Base-by-base conservation (phyloP, 2,888 invertebrate genomes). In the Apodemia duryi region DNA sequence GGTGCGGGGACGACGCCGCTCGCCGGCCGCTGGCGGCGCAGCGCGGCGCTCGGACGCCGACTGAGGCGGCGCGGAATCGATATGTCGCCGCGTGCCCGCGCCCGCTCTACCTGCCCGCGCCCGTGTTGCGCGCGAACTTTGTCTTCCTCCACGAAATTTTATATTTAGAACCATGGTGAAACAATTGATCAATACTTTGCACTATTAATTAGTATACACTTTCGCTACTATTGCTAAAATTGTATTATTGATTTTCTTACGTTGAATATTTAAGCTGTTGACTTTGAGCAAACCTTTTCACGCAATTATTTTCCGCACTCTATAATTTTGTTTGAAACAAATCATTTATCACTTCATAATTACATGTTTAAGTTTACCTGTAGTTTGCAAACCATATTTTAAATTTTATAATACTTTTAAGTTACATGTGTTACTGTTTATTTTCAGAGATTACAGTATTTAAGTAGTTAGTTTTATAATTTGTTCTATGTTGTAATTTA, bases 61-160 rank as follows among this genome's bases (percentile, higher is more conserved):
- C 91, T 90, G 89, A 89, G 86, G 84, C 88, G 85, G 78, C 87
- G 80, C 81, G 84, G 87, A 89, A 90, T 91, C 91, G 89, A 91
- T 90, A 90, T 83, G 84, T 83, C 78, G 81, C 81, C 86, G 83
- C 83, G 78, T 78, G 81, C 77, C 81, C 82, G 83, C 82, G 79
- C 79, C 78, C 82, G 79, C 80, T 77, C 77, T 80, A 77, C 81
- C 85, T 77, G 81, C 86, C 80, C 79, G 77, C 85, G 86, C 86
- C 87, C 88, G 86, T 88, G 86, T 88, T 90, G 91, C 91, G 91
- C 91, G 91, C 90, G 87, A 91, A 91, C 89, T 91, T 91, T 86
- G 90, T 89, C 89, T 90, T 90, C 84, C 87, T 86, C 85, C 80
- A 85, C 85, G 84, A 85, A 86, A 90, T 90, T 91, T 91, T 91